Conservation (phyloP, 2,797 vertebrate genomes). For the Alosa sapidissima region DNA sequence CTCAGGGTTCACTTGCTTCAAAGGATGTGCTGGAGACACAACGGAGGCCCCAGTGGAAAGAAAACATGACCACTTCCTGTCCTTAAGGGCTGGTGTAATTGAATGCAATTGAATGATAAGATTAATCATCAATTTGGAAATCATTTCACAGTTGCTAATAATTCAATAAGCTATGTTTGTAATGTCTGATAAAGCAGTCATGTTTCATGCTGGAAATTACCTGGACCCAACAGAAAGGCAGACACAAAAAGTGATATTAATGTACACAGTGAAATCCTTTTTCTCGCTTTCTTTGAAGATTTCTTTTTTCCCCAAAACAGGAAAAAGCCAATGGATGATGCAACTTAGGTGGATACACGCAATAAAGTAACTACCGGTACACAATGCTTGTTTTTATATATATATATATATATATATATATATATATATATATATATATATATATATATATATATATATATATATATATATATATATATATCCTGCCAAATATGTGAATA, state of each 20-base stretch:
- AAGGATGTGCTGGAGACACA: conserved; percentile 43
- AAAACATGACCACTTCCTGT: conserved; percentile 27
- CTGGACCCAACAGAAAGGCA: background rate
- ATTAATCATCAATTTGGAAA: conserved; percentile 25
- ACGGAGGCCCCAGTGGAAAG: conserved; percentile 43
- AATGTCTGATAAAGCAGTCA: conserved; percentile 18
- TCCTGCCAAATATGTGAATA: background rate
- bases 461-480: no score
- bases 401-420: no score
- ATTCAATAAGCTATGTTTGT: conserved; percentile 20
- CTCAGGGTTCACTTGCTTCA: conserved; percentile 46
- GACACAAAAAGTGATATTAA: conserved; percentile 14
- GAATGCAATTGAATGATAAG: conserved; percentile 26
- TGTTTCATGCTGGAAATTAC: conserved; percentile 20
- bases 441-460: no score
- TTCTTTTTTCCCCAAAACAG: background rate
- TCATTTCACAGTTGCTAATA: conserved; percentile 20
- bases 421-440: no score
- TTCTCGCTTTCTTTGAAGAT: conserved; percentile 13
- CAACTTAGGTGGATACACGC: background rate
- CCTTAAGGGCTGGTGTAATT: conserved; percentile 20
- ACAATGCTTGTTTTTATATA: background rate
- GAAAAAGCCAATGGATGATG: conserved; percentile 9
- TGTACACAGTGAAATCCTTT: conserved; percentile 4
- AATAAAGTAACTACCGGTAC: conserved; percentile 9